phyloP scores from a whole-genome alignment of 2,888 invertebrate species.

The Idaea aversata region DNA sequence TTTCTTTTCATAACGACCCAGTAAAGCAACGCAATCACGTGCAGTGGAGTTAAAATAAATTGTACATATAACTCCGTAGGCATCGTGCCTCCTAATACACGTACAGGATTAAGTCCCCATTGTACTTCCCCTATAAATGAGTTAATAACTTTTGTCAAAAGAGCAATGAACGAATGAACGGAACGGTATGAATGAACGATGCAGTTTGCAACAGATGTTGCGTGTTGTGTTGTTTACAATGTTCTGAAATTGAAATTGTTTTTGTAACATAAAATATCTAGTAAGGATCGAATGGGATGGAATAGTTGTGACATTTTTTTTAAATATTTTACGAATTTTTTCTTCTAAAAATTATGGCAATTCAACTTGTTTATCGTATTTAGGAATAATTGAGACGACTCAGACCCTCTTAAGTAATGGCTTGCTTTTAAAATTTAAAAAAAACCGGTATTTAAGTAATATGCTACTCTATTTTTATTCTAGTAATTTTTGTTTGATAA shows the following conservation, averaged over 20 bases:
- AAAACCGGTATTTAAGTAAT: too few species aligned
- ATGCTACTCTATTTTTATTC: too few species aligned
- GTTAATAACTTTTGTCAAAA: conserved; percentile 6
- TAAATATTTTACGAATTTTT: too few species aligned
- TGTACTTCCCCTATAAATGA: conserved; percentile 2
- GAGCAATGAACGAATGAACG: conserved; percentile 24
- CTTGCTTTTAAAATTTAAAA: too few species aligned
- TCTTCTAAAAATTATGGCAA: too few species aligned
- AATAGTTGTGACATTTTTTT: background rate
- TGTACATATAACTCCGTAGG: background rate
- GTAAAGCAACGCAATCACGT: background rate
- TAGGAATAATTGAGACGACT: too few species aligned
- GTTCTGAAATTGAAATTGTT: background rate
- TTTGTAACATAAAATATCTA: too few species aligned
- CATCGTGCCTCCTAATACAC: conserved; percentile 1
- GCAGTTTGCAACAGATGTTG: conserved; percentile 6
- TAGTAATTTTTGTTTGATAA: too few species aligned
- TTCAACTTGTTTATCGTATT: too few species aligned
- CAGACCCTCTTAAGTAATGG: too few species aligned
- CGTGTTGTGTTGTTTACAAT: background rate
- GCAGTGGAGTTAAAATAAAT: background rate
- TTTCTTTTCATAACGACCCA: too few species aligned
- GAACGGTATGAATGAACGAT: conserved; percentile 19
- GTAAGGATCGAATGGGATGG: background rate
- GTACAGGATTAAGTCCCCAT: background rate